phyloP scores from a whole-genome alignment of 2,888 invertebrate genomes.

The Exocentrus adspersus region DNA sequence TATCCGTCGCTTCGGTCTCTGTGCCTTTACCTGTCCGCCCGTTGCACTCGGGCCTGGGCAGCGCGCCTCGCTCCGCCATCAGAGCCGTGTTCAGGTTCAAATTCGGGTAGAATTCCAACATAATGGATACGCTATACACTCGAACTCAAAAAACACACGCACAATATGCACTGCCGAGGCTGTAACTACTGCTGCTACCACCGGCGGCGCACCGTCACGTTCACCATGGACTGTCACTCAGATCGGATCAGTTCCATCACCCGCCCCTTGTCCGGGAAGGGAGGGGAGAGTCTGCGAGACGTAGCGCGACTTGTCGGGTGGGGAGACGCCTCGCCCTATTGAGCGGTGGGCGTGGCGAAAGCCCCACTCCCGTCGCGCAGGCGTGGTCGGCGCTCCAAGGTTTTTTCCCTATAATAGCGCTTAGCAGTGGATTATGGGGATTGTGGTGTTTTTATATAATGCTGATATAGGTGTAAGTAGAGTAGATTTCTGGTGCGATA shows the following conservation, averaged over 20 bases:
- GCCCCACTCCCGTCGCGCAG: constrained; percentile 15
- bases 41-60: constrained; percentile 71
- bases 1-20: neutral
- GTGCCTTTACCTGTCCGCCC: constrained; percentile 71
- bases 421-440: constrained; percentile 36
- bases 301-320: constrained; percentile 33
- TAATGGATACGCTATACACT: too few species aligned
- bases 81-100: constrained; percentile 67
- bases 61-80: constrained; percentile 67
- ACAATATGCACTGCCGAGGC: too few species aligned
- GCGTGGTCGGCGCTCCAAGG: too few species aligned
- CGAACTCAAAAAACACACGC: too few species aligned
- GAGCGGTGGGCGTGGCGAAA: constrained; percentile 2
- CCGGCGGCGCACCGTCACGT: constrained; percentile 58
- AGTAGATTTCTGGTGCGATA: too few species aligned
- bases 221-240: constrained; percentile 57
- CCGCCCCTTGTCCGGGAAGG: constrained; percentile 53
- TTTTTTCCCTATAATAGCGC: too few species aligned
- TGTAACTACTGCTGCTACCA: too few species aligned
- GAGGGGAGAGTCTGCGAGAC: constrained; percentile 44
- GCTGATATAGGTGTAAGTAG: too few species aligned
- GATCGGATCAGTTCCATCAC: constrained; percentile 54
- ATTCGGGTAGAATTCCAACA: constrained; percentile 78
- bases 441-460: constrained; percentile 39
- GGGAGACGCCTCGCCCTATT: constrained; percentile 32